A percentile compares a stretch with the other conserved stretches of the same genome.
Evolutionary conservation across 1,140 invertebrate genomes (phyloP).

Genomic region (Trichogramma pretiosum): DNA sequence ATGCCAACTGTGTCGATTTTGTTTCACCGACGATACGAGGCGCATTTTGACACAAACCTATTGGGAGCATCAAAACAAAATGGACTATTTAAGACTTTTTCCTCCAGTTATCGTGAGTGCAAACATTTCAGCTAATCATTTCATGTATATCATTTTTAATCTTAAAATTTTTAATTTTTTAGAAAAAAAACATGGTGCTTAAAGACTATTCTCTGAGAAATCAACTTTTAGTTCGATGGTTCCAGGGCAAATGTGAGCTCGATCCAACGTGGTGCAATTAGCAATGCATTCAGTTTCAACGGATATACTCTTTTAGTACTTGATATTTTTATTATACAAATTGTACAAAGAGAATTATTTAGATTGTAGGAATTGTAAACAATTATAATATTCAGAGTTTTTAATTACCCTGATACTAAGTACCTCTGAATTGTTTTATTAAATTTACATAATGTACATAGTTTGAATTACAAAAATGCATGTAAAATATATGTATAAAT

Average conservation of each 20-base stretch:
- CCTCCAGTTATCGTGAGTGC: slow-evolving; percentile 64
- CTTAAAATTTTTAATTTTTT: slow-evolving; percentile 28
- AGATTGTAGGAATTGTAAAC: too few relatives aligned
- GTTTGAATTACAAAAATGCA: slow-evolving; percentile 12
- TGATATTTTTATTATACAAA: too few relatives aligned
- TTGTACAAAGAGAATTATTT: too few relatives aligned
- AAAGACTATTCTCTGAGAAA: slow-evolving; percentile 52
- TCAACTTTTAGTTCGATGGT: slow-evolving; percentile 67
- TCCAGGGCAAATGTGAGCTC: slow-evolving; percentile 69
- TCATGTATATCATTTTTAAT: slow-evolving; percentile 9
- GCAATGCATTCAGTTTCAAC: too few relatives aligned
- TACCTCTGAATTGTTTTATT: slow-evolving; percentile 16
- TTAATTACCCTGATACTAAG: too few relatives aligned
- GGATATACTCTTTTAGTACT: too few relatives aligned
- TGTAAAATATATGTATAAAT: slow-evolving; percentile 16
- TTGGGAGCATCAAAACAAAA: slow-evolving; percentile 68
- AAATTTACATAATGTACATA: slow-evolving; percentile 19
- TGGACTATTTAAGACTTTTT: slow-evolving; percentile 70
- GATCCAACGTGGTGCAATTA: slow-evolving; percentile 63
- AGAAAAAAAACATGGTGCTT: slow-evolving; percentile 41
- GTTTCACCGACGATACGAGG: slow-evolving; percentile 56
- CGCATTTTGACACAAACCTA: slow-evolving; percentile 59
- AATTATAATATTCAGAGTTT: not conserved
- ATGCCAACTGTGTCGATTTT: slow-evolving; percentile 73
- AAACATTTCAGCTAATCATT: not conserved